Evolutionary conservation across 2,797 vertebrate species (phyloP), one percentile per base, ranked within the genome.

Genomic region (Alcedo atthis): DNA sequence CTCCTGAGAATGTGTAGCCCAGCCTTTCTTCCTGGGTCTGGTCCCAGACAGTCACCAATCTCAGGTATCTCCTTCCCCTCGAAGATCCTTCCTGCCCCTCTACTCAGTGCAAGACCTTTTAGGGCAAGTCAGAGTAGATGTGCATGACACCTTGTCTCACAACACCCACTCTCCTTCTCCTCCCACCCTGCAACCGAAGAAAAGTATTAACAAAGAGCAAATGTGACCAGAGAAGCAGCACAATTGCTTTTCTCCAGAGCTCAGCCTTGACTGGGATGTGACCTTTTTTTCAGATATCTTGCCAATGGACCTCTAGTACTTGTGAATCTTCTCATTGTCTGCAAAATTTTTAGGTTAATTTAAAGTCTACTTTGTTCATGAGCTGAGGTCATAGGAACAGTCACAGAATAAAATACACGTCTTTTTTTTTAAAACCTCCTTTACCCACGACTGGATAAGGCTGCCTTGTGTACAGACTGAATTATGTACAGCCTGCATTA

Each of bases 101-200:
- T 68, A 4, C 2, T 57, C 32, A 32, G 17, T 1, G 2, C 40
- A 66, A 61, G 46, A 8, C 4, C 40, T 85, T 71, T 21, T 26
- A 12, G 67, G 17, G 22, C 28, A 28, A 37, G 21, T 25, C 37
- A 32, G 77, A 54, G n/a, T 32, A 45, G 66, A 21, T 0, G 0
- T 28, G 13, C 4, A 8, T 0, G 5, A 40, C 16, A 42, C 21
- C 26, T 42, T 61, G 64, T 7, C 5, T 16, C 2, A 1, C 1
- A 9, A 58, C 33, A 66, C 7, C 3, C 15, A 12, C 15, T 20
- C 48, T 25, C 12, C 48, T 14, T 14, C 25, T 25, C 48, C 5
- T 8, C 24, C 5, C 6, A 5, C 8, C 10, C 58, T n/a, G 63
- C 48, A 32, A 0, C 30, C 18, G 18, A 55, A 22, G 32, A 40